phyloP scores from a whole-genome alignment of 2,888 invertebrate genomes.

The Azorinus chamasolen region DNA sequence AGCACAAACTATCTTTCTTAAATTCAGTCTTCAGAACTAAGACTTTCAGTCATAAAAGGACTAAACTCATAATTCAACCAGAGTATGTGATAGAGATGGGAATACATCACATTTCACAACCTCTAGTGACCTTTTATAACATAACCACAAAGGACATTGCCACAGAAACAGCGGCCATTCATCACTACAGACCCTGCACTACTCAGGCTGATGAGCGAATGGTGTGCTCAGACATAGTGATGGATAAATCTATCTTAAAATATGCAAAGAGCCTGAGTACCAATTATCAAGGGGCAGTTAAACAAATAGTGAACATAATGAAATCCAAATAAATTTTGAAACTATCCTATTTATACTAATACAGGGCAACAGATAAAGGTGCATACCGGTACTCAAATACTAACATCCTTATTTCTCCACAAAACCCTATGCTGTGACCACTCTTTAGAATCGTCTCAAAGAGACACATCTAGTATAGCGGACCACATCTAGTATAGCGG shows the following conservation, averaged over 20 bases:
- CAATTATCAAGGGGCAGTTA: conserved; percentile 57
- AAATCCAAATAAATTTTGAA: too few relatives aligned
- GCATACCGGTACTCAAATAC: too few relatives aligned
- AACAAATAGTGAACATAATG: conserved; percentile 44
- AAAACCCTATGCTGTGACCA: too few relatives aligned
- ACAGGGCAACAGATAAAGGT: too few relatives aligned
- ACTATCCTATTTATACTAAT: too few relatives aligned
- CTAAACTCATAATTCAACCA: conserved; percentile 77
- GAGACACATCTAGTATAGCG: too few relatives aligned
- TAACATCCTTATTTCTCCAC: too few relatives aligned
- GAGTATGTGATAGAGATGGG: conserved; percentile 77
- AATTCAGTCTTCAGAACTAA: conserved; percentile 71
- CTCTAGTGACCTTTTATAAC: conserved; percentile 10
- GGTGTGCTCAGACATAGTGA: conserved; percentile 64
- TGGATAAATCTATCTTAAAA: conserved; percentile 68
- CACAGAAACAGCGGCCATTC: conserved; percentile 68
- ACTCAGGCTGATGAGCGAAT: conserved; percentile 69
- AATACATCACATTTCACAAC: conserved; percentile 77
- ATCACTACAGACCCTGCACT: conserved; percentile 77
- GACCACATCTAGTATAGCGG: too few relatives aligned
- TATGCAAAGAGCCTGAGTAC: conserved; percentile 47
- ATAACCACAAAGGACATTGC: conserved; percentile 42
- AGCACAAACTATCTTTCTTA: conserved; percentile 67
- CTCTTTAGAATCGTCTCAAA: too few relatives aligned
- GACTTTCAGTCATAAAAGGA: conserved; percentile 64